Evolutionary conservation across 2,113 vertebrate species (phyloP).

Genomic region (Otis tarda): DNA sequence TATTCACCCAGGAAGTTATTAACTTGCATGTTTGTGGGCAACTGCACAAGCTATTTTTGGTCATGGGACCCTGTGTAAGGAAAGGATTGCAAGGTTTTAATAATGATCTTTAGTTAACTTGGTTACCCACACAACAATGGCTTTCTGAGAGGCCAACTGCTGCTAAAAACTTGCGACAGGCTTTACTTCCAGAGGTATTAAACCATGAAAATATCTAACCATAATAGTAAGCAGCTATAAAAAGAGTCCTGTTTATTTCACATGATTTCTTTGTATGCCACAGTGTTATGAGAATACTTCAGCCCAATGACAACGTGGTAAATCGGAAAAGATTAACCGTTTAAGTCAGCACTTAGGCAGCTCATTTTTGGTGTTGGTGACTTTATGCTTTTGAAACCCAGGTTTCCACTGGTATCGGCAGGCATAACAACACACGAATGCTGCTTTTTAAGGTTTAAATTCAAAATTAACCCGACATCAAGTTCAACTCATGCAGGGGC

Average conservation of each 20-base stretch:
- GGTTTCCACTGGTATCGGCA: background rate
- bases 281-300: constrained; percentile 47
- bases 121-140: constrained; percentile 65
- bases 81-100: constrained; percentile 70
- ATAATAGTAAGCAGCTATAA: constrained; percentile 65
- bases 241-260: constrained; percentile 67
- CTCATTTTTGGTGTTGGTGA: background rate
- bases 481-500: background rate
- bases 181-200: constrained; percentile 66
- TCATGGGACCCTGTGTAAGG: constrained; percentile 61
- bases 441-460: background rate
- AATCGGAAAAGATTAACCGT: constrained; percentile 41
- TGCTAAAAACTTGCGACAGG: constrained; percentile 33
- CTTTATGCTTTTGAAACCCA: background rate
- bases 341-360: background rate
- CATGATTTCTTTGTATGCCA: constrained; percentile 30
- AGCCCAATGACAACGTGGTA: constrained; percentile 36
- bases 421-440: accelerated
- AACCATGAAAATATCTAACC: constrained; percentile 64
- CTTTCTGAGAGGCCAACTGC: constrained; percentile 60
- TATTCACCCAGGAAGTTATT: constrained; percentile 69
- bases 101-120: constrained; percentile 61
- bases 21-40: constrained; percentile 69
- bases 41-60: constrained; percentile 68
- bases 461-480: background rate